Percentiles rank a stretch among this genome's conserved stretches.
These are phyloP conservation scores for Cyphomyrmex costatus DNA, from an alignment of 1,140 invertebrate genomes.

Conservation along the genomic window DNA sequence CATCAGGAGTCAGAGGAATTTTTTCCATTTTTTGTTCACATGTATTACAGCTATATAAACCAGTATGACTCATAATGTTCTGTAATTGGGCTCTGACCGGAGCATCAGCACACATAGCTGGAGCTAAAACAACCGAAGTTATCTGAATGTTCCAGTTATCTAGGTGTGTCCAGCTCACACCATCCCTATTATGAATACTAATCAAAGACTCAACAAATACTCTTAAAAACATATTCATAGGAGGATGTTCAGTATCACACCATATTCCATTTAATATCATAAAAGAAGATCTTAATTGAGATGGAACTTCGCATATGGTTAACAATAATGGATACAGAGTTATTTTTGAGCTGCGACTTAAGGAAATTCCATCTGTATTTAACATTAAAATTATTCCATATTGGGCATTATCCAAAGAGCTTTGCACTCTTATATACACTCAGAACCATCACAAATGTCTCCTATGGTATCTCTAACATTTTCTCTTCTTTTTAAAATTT, in stretches of 20 bases:
- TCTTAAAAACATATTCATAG: background rate
- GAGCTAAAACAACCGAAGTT: background rate
- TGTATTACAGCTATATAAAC: background rate
- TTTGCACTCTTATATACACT: too few species aligned
- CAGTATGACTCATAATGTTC: background rate
- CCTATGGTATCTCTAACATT: too few species aligned
- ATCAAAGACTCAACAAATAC: background rate
- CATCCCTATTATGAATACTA: background rate
- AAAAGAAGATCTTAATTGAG: background rate
- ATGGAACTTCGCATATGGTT: background rate
- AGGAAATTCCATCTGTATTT: background rate
- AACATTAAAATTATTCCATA: too few species aligned
- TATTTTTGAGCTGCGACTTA: background rate
- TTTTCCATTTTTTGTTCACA: constrained; percentile 1
- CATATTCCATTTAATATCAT: background rate
- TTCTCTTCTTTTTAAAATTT: too few species aligned
- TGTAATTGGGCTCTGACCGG: too few species aligned
- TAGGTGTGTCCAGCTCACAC: background rate
- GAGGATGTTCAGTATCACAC: background rate
- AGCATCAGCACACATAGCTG: too few species aligned
- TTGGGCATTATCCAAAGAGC: too few species aligned
- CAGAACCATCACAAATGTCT: too few species aligned
- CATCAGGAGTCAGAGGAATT: background rate
- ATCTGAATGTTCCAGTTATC: background rate
- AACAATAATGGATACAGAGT: background rate